Conservation (phyloP, 2,113 vertebrate genomes). For the Galeopterus variegatus region DNA sequence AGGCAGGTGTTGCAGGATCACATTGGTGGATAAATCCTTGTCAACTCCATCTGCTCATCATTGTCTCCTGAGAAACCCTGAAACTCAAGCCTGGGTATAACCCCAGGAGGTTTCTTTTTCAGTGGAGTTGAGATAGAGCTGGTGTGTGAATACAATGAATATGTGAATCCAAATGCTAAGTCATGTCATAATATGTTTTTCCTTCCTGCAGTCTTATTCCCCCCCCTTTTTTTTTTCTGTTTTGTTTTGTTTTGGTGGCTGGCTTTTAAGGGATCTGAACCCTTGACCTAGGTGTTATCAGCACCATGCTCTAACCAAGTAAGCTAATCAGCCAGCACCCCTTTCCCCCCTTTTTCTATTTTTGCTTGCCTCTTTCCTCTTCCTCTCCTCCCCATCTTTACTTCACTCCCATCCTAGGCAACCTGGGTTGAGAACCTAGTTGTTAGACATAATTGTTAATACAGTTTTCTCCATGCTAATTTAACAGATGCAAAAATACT, state of each 20-base stretch:
- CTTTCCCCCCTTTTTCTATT: neutral
- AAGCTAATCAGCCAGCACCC: too few species aligned
- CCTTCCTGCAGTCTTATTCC: neutral
- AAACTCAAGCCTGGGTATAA: neutral
- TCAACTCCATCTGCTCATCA: neutral
- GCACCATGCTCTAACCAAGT: too few species aligned
- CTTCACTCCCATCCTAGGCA: neutral
- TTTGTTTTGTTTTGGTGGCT: too few species aligned
- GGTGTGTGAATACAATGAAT: neutral
- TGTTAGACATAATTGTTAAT: constrained; percentile 32
- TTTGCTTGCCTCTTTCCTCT: neutral
- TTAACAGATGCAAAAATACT: constrained; percentile 16
- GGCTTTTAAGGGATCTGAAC: too few species aligned
- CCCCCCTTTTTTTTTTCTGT: neutral
- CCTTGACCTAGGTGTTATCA: too few species aligned
- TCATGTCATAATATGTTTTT: neutral
- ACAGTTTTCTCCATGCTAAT: constrained; percentile 47
- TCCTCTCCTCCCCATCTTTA: neutral
- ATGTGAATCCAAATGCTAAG: neutral
- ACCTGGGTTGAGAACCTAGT: neutral
- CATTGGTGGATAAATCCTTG: neutral
- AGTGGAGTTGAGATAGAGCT: too few species aligned
- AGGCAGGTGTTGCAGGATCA: neutral
- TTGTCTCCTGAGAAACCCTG: constrained; percentile 33
- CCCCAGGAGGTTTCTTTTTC: neutral